Base-by-base conservation (phyloP, 1,140 invertebrate species). In the Pectinophora gossypiella region DNA sequence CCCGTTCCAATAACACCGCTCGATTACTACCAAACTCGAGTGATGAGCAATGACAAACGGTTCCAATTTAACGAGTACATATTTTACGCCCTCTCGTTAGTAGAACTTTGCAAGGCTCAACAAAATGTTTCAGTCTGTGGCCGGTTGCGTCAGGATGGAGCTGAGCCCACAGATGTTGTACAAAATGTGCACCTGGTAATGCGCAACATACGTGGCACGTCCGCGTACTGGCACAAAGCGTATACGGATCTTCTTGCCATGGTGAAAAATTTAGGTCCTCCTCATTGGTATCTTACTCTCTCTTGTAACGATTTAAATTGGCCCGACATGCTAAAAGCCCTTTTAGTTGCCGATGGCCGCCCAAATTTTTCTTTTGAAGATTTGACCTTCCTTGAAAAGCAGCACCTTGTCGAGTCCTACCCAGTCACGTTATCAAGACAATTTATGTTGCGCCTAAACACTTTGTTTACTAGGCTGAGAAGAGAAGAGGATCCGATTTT, bases 241-340 rank as follows among this genome's bases (percentile, higher is more conserved):
- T 62, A 32, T 20, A 35, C 62, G 1, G 59, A 65, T 32, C 19
- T 65, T 7, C 54, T 63, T 47, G 55, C 62, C 0, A 69, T 69
- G 59, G 59, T 68, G 1, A 44, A 49, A 42, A 62, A 22, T 50
- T 42, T 61, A 16, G 66, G 59, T 13, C 47, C 62, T 47, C 59
- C 57, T 9, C 43, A 48, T 6, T 62, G 59, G 59, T 65, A 50
- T 47, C 0, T 57, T 13, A 65, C 56, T 7, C 52, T 65, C 6
- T 62, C 54, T 5, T 62, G 59, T 16, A 69, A 63, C 47, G 59
- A 69, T 55, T 23, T 66, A 13, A 52, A 61, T 46, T 69, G 67
- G 60, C 23, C 57, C 0, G 59, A 68, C 32, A 60, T 64, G 49
- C 32, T 61, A 4, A 62, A 60, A 61, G 59, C 59, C 0, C 54